Conservation (phyloP, 1,140 invertebrate species). For the Zaprionus vittiger region DNA sequence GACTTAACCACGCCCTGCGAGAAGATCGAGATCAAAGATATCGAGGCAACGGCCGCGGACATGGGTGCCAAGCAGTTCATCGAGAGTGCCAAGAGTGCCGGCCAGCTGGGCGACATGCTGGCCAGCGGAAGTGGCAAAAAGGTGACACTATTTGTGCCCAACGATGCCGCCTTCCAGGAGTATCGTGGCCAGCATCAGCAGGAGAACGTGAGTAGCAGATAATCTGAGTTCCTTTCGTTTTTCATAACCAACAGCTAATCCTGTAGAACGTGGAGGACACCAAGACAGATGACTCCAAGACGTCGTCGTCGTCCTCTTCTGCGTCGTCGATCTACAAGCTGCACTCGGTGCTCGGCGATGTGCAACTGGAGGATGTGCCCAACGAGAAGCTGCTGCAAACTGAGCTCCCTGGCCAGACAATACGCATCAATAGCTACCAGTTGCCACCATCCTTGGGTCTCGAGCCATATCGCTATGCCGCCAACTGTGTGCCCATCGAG, state of each 20-base stretch:
- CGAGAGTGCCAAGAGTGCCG: conserved; percentile 84
- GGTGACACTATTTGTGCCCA: conserved; percentile 86
- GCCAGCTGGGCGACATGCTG: conserved; percentile 84
- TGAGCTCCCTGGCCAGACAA: conserved; percentile 85
- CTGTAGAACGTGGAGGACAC: conserved; percentile 69
- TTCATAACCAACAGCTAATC: not conserved
- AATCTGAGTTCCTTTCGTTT: not conserved
- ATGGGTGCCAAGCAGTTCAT: conserved; percentile 86
- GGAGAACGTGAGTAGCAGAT: conserved; percentile 65
- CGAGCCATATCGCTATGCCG: conserved; percentile 83
- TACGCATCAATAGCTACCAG: conserved; percentile 88
- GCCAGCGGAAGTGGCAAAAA: conserved; percentile 81
- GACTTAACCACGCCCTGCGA: conserved; percentile 84
- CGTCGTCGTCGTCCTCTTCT: conserved; percentile 10
- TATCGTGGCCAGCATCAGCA: conserved; percentile 75
- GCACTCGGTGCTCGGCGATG: conserved; percentile 84
- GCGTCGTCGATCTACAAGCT: conserved; percentile 73
- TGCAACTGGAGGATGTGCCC: conserved; percentile 84
- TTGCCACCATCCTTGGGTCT: conserved; percentile 78
- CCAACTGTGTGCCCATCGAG: conserved; percentile 86
- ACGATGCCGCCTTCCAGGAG: conserved; percentile 85
- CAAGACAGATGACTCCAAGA: conserved; percentile 60
- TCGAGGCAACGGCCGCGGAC: conserved; percentile 85
- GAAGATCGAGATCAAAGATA: conserved; percentile 85
- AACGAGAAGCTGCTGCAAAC: conserved; percentile 85